Percentiles rank a stretch among this genome's conserved stretches.
Evolutionary conservation across 2,888 invertebrate species (phyloP).

Genomic region (Aporophyla nigra): DNA sequence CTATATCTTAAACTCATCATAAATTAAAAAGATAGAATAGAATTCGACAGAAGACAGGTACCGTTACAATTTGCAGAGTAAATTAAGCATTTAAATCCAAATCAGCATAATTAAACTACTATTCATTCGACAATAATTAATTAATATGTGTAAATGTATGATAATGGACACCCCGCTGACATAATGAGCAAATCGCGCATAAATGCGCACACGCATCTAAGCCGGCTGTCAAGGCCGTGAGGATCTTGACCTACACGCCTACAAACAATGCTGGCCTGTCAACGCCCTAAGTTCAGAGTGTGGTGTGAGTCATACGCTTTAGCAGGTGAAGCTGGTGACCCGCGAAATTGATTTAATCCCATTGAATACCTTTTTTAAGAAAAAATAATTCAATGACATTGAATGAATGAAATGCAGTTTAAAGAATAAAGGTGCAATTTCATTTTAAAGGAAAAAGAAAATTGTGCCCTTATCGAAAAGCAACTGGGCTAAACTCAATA

Average conservation of each 20-base stretch:
- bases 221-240: slow-evolving; percentile 76
- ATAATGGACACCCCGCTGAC: slow-evolving; percentile 42
- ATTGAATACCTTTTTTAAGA: too few relatives aligned
- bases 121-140: background rate
- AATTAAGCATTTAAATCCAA: background rate
- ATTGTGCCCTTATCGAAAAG: background rate
- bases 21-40: background rate
- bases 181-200: slow-evolving; percentile 53
- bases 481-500: background rate
- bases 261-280: slow-evolving; percentile 75
- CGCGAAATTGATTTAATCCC: too few relatives aligned
- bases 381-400: too few relatives aligned
- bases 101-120: background rate
- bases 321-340: slow-evolving; percentile 25
- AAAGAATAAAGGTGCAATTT: background rate
- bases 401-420: background rate
- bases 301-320: slow-evolving; percentile 50
- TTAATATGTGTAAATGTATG: background rate
- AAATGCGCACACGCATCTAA: slow-evolving; percentile 70
- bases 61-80: background rate
- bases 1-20: too few relatives aligned
- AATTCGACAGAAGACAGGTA: background rate
- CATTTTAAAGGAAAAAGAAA: too few relatives aligned
- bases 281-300: slow-evolving; percentile 66
- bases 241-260: slow-evolving; percentile 82